Conservation (phyloP, 2,113 vertebrate species). For the Eudyptes chrysolophus region DNA sequence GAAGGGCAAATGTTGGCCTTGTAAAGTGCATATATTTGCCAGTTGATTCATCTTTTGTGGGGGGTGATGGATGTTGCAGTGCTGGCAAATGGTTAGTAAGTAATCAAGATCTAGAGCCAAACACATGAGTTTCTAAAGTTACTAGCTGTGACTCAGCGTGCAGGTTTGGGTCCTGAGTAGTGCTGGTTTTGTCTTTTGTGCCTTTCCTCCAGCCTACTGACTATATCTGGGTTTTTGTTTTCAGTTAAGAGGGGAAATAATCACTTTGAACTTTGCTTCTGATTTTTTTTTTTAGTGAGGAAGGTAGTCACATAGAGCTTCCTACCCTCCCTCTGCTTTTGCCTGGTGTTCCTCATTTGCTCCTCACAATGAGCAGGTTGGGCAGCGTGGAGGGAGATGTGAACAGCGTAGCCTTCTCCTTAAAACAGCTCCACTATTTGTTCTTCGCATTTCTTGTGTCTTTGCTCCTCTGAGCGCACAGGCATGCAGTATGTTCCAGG, state of each 20-base stretch:
- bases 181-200: neutral
- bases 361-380: accelerated
- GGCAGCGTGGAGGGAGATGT: neutral
- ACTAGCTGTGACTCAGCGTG: neutral
- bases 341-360: neutral
- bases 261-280: neutral
- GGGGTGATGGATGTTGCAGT: neutral
- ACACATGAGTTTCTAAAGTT: neutral
- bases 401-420: neutral
- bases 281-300: neutral
- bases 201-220: neutral
- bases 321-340: neutral
- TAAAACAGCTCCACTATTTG: neutral
- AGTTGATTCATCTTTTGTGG: neutral
- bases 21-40: neutral
- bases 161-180: neutral
- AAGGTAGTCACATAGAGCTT: neutral
- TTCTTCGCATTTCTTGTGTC: neutral
- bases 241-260: neutral
- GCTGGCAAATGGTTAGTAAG: neutral
- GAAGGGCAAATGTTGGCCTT: neutral
- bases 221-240: neutral
- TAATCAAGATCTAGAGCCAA: neutral
- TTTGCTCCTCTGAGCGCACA: accelerated
- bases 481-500: neutral